phyloP scores from a whole-genome alignment of 2,888 invertebrate species.

The Alsophila aescularia region DNA sequence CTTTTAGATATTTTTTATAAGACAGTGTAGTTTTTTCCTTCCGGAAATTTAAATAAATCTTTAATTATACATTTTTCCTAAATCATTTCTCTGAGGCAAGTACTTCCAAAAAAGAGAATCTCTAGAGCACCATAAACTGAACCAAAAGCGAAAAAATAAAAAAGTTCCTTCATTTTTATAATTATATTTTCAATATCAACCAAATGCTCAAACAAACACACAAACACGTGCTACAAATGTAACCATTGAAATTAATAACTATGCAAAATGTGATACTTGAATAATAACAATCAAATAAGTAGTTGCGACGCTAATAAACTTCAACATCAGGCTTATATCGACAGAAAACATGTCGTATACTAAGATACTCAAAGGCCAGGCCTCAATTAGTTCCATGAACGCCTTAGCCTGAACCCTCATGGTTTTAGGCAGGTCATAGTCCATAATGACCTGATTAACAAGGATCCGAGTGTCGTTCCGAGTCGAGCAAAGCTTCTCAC shows the following conservation, averaged over 20 bases:
- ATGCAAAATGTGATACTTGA: conserved; percentile 59
- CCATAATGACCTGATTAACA: conserved; percentile 65
- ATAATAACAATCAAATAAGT: conserved; percentile 70
- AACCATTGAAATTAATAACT: neutral
- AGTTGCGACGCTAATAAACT: conserved; percentile 67
- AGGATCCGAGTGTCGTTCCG: conserved; percentile 55
- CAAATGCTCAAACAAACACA: neutral
- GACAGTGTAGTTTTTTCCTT: too few species aligned
- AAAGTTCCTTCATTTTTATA: too few species aligned
- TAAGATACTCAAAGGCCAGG: conserved; percentile 57
- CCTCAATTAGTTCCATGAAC: conserved; percentile 63
- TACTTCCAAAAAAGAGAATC: too few species aligned
- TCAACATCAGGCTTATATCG: conserved; percentile 64
- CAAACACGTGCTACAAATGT: neutral
- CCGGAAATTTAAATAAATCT: too few species aligned
- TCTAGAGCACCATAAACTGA: too few species aligned
- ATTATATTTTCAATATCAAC: too few species aligned
- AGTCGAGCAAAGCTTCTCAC: conserved; percentile 52
- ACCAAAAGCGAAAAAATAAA: too few species aligned
- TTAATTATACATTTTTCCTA: too few species aligned
- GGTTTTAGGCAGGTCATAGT: conserved; percentile 59
- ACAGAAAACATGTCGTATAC: conserved; percentile 67
- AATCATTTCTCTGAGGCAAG: too few species aligned
- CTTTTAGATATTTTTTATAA: too few species aligned
- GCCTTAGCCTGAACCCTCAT: conserved; percentile 65